Conservation (phyloP, 2,888 invertebrate species). For the Griposia aprilina region DNA sequence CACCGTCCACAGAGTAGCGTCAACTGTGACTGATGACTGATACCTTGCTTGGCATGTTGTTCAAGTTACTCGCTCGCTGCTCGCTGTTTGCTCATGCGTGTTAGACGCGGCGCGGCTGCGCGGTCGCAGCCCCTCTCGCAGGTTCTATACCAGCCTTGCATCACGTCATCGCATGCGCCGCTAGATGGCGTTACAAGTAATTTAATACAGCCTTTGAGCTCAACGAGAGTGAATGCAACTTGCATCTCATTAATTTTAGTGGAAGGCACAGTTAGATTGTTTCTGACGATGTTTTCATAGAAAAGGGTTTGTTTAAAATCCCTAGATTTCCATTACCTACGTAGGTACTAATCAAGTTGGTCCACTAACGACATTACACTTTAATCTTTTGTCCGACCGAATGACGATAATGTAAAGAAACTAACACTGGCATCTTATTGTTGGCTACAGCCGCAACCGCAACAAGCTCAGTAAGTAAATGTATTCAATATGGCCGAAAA, state of each 20-base stretch:
- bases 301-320: not conserved
- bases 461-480: constrained; percentile 3
- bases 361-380: not conserved
- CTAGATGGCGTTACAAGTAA: constrained; percentile 67
- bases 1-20: constrained; percentile 80
- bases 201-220: constrained; percentile 39
- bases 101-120: constrained; percentile 67
- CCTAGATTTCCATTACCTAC: not conserved
- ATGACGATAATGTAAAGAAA: constrained; percentile 20
- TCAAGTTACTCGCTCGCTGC: constrained; percentile 75
- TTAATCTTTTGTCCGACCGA: not conserved
- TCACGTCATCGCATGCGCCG: constrained; percentile 44
- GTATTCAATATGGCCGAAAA: constrained; percentile 57
- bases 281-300: not conserved
- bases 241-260: constrained; percentile 27
- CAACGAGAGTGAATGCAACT: constrained; percentile 27
- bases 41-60: constrained; percentile 76
- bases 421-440: constrained; percentile 17
- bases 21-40: constrained; percentile 81
- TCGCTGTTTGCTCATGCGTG: constrained; percentile 78
- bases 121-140: constrained; percentile 65
- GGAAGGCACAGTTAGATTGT: not conserved
- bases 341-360: not conserved
- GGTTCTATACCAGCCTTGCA: constrained; percentile 66
- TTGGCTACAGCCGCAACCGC: constrained; percentile 10